Percentiles rank a stretch among this genome's conserved stretches.
These are phyloP conservation scores for Cyprinella venusta DNA, from an alignment of 2,797 vertebrate species.

Conservation along the genomic window DNA sequence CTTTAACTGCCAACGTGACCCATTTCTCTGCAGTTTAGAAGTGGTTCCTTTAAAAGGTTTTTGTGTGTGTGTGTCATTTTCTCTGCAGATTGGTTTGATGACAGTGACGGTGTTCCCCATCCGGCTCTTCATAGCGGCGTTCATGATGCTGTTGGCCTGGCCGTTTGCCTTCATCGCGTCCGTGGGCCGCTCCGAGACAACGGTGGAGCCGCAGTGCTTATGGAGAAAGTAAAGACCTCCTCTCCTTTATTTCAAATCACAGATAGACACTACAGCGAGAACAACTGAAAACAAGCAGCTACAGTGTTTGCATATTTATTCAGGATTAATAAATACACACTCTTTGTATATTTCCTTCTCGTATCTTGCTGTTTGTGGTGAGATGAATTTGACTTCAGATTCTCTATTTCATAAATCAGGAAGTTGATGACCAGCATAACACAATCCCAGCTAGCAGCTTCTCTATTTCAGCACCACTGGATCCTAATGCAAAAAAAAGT, in stretches of 20 bases:
- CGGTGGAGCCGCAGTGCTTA: constrained; percentile 85
- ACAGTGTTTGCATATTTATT: neutral
- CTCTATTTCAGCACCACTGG: neutral
- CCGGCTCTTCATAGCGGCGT: constrained; percentile 90
- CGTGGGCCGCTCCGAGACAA: constrained; percentile 83
- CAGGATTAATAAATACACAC: neutral
- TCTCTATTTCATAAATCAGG: constrained; percentile 12
- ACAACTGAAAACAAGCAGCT: neutral
- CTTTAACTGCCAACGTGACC: neutral
- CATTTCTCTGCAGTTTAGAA: neutral
- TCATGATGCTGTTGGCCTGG: constrained; percentile 99
- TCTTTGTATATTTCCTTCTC: no score
- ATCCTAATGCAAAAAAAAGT: neutral
- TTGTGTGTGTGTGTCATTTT: neutral
- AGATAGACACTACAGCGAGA: neutral
- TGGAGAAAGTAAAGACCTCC: constrained; percentile 88
- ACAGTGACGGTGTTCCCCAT: constrained; percentile 95
- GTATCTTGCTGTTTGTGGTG: neutral
- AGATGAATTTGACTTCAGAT: neutral
- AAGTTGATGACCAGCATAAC: neutral
- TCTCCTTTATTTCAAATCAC: neutral
- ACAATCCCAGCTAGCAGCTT: neutral
- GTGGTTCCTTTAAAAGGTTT: neutral
- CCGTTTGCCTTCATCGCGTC: constrained; percentile 92
- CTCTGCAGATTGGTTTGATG: constrained; percentile 89